Percentiles rank a stretch among this genome's conserved stretches.
These are phyloP conservation scores for Pica pica DNA, from an alignment of 2,113 vertebrate species.

Conservation along the genomic window DNA sequence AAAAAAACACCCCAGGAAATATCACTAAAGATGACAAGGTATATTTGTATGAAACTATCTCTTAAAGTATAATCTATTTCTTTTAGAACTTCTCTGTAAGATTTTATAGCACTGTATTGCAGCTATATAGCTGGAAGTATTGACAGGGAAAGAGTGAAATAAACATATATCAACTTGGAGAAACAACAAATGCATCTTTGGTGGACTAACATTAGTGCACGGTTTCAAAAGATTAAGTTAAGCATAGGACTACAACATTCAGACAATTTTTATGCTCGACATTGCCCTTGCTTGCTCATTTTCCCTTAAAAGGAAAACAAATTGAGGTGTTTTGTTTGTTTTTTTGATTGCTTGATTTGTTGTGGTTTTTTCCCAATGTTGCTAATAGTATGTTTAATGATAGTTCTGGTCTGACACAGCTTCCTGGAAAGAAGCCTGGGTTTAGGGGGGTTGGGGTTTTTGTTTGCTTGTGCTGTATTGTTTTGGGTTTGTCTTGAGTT, in stretches of 20 bases:
- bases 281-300: background rate
- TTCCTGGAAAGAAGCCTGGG: background rate
- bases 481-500: background rate
- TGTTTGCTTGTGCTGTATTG: background rate
- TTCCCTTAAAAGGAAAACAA: background rate
- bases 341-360: background rate
- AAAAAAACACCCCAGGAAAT: background rate
- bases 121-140: background rate
- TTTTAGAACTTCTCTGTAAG: background rate
- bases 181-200: background rate
- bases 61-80: background rate
- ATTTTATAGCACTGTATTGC: background rate
- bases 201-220: background rate
- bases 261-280: background rate
- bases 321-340: background rate
- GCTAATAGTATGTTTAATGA: background rate
- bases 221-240: background rate
- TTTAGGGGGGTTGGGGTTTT: accelerated
- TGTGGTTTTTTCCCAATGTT: background rate
- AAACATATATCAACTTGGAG: background rate
- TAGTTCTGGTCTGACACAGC: background rate
- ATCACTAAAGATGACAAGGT: background rate
- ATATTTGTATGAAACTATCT: background rate
- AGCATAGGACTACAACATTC: background rate
- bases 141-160: background rate